Evolutionary conservation across 1,140 invertebrate species (phyloP), one percentile per base, ranked within the genome.

Genomic region (Bombus ignitus): DNA sequence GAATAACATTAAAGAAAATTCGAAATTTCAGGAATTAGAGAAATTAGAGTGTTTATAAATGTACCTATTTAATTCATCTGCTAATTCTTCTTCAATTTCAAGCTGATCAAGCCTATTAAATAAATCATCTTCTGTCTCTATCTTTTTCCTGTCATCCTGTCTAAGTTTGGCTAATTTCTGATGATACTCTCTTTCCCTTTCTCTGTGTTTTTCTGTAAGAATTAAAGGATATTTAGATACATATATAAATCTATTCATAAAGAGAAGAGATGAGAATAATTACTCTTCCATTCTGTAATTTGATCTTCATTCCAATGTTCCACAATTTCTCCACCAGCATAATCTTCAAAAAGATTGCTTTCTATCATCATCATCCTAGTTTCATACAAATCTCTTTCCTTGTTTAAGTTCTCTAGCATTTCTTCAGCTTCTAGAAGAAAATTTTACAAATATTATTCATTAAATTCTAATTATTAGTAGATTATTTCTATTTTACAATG

Each of bases 271-370:
- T 81, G 42, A 37, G 72, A 81, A 86, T 77, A 81, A 68, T 93
- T 93, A 96, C 95, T 89, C 93, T 92, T 95, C 96, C 96, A 97
- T 57, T 95, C 82, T 83, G 94, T 92, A 84, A 96, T 95, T 90
- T 96, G 91, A 83, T 96, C 92, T 76, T 96, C 95, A 83, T 96
- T 94, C 94, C 95, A 96, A 85, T 95, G 92, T 94, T 96, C 96
- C 28, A 92, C 87, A 32, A 96, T 95, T 89, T 97, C 96, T 80
- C 94, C 88, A 25, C 87, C 88, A 79, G 94, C 94, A 71, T 91
- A 92, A 62, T 88, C 85, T 62, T 91, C 92, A 88, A 96, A 95
- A 39, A 93, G 81, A 86, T 96, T 91, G 68, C 47, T 91, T 6
- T 94, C 74, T 18, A 94, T 62, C 15, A 94, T 93, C 65, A 95